These are phyloP conservation scores for Rapana venosa DNA, from an alignment of 2,888 invertebrate genomes.

Conservation along the genomic window DNA sequence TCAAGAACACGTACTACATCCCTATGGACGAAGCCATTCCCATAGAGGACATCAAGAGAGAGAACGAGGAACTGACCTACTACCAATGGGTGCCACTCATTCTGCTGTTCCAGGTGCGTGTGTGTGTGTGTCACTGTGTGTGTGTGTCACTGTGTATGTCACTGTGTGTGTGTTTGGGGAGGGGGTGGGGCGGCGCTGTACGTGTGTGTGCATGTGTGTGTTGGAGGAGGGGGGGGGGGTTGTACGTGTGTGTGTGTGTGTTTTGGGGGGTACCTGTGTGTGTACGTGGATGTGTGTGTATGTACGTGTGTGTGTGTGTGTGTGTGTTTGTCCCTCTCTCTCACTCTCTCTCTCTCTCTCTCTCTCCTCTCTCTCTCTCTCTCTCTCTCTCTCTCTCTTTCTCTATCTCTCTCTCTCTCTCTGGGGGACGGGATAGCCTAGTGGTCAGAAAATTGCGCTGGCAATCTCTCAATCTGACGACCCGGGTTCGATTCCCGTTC, in stretches of 20 bases:
- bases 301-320: not conserved
- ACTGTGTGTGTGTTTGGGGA: not conserved
- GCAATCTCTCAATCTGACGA: no score
- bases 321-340: not conserved
- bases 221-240: no score
- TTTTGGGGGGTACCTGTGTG: no score
- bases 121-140: not conserved
- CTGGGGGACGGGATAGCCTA: no score
- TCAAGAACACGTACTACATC: slow-evolving; percentile 73
- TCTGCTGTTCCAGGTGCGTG: slow-evolving; percentile 59
- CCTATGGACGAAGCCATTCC: slow-evolving; percentile 71
- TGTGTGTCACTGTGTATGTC: not conserved
- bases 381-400: not conserved
- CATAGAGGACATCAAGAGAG: slow-evolving; percentile 61
- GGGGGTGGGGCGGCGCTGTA: not conserved
- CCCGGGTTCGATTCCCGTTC: no score
- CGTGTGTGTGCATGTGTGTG: not conserved
- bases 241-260: slow-evolving; percentile 36
- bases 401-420: not conserved
- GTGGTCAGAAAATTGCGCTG: no score
- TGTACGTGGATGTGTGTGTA: not conserved
- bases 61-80: slow-evolving; percentile 68
- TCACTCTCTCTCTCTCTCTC: not conserved
- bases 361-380: not conserved
- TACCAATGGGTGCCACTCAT: slow-evolving; percentile 74